phyloP scores from a whole-genome alignment of 2,888 invertebrate species.

The Ornithoptera priamus region DNA sequence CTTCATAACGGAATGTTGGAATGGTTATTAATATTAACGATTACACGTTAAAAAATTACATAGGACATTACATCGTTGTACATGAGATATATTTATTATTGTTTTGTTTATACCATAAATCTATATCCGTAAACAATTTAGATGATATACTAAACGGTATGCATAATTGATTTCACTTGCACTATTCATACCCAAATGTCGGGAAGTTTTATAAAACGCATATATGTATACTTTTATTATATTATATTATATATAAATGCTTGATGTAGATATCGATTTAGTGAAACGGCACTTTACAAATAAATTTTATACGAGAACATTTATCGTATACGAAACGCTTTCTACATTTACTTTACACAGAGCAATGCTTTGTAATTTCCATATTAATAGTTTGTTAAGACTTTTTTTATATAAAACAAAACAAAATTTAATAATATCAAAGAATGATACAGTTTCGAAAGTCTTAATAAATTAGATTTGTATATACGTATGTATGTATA shows the following conservation, averaged over 20 bases:
- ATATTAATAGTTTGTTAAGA: conserved; percentile 19
- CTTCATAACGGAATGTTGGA: conserved; percentile 34
- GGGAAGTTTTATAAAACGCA: conserved; percentile 8
- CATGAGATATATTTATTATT: not conserved
- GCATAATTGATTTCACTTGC: conserved; percentile 11
- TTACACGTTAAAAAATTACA: not conserved
- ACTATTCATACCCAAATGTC: conserved; percentile 1
- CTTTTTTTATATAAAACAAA: not conserved
- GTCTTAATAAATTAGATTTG: conserved; percentile 14
- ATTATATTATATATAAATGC: conserved; percentile 9
- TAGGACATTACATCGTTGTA: not conserved
- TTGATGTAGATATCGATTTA: conserved; percentile 5
- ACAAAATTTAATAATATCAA: not conserved
- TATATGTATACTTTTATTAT: not conserved
- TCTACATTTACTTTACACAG: conserved; percentile 36
- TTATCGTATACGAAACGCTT: conserved; percentile 32
- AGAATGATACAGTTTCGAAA: not conserved
- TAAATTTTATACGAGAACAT: not conserved
- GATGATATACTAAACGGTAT: not conserved
- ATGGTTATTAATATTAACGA: conserved; percentile 28
- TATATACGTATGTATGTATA: conserved; percentile 1
- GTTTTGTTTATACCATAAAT: too few relatives aligned
- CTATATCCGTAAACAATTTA: not conserved
- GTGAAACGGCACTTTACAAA: conserved; percentile 10
- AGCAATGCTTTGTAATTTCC: conserved; percentile 29